Evolutionary conservation across 92 coral and sea anemone genomes (phyloP).

Genomic region (Bergia sp.): DNA sequence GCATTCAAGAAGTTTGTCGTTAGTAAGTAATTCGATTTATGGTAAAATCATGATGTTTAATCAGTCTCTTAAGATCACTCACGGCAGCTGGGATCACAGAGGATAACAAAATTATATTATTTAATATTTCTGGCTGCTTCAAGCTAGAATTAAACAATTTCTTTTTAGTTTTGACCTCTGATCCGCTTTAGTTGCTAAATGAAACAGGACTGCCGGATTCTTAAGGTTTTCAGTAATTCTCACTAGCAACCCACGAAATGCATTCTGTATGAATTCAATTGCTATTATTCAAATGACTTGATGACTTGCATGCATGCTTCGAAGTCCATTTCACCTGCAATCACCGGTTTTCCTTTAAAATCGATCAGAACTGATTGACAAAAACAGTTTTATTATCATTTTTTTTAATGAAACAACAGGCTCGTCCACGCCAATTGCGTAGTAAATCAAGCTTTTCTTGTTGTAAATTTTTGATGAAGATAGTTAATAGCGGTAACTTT

Average conservation of each 20-base stretch:
- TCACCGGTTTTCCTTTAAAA: background rate
- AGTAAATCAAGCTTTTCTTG: background rate
- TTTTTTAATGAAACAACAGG: background rate
- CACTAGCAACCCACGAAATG: background rate
- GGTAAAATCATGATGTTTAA: background rate
- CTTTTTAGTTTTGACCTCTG: background rate
- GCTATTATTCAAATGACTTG: background rate
- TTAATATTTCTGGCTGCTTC: background rate
- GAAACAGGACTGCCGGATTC: background rate
- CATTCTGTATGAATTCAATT: background rate
- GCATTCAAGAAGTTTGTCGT: background rate
- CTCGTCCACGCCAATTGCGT: slow-evolving; percentile 11
- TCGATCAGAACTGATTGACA: background rate
- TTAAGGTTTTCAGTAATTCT: background rate
- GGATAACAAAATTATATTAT: background rate
- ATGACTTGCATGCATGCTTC: background rate
- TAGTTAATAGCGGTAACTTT: slow-evolving; percentile 31
- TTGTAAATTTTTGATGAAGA: slow-evolving; percentile 10
- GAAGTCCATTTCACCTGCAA: background rate
- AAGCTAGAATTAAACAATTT: background rate
- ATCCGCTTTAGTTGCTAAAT: too few species aligned
- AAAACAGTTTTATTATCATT: background rate
- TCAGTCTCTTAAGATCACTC: background rate
- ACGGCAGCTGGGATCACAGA: background rate
- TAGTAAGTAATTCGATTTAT: background rate